Evolutionary conservation across 2,797 vertebrate genomes (phyloP).

Genomic region (Mormyrops attenuatus): DNA sequence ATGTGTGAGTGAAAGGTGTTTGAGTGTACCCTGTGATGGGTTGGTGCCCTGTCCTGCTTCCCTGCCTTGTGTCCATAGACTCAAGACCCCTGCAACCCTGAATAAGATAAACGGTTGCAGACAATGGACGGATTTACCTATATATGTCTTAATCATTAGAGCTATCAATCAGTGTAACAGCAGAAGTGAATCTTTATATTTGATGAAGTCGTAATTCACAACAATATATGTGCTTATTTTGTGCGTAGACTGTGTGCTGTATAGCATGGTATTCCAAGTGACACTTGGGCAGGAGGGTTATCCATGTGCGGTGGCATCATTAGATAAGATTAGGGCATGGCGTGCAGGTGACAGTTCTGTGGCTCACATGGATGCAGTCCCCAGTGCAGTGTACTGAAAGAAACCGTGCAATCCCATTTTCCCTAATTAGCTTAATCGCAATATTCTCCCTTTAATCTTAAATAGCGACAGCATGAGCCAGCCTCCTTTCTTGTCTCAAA

Average conservation of each 20-base stretch:
- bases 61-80: background rate
- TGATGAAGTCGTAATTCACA: background rate
- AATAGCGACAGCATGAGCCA: slow-evolving; percentile 44
- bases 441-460: slow-evolving; percentile 60
- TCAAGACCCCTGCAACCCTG: background rate
- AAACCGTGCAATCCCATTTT: slow-evolving; percentile 57
- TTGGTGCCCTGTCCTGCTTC: background rate
- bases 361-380: slow-evolving; percentile 39
- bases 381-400: slow-evolving; percentile 44
- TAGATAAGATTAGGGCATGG: slow-evolving; percentile 29
- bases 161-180: background rate
- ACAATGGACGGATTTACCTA: background rate
- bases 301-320: slow-evolving; percentile 44
- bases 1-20: background rate
- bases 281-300: background rate
- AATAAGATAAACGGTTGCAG: background rate
- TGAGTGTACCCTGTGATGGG: background rate
- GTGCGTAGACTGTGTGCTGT: background rate
- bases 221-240: background rate
- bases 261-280: background rate
- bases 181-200: background rate
- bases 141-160: background rate
- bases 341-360: slow-evolving; percentile 27
- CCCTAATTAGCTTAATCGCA: slow-evolving; percentile 60
- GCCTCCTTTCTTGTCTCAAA: slow-evolving; percentile 49